phyloP scores from a whole-genome alignment of 2,888 invertebrate species.

The Phragmatobia fuliginosa region DNA sequence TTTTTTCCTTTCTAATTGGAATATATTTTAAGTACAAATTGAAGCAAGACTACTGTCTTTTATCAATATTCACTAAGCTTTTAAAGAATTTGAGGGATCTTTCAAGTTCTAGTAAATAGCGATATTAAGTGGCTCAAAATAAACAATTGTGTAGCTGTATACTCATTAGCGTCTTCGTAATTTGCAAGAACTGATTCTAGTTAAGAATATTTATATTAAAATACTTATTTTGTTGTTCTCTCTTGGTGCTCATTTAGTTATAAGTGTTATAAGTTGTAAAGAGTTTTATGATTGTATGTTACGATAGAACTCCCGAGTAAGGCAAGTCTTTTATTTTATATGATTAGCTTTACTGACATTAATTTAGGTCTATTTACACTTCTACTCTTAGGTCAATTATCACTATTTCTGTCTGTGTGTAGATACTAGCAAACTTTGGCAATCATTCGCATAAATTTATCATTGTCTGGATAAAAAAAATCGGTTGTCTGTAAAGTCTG shows the following conservation, averaged over 20 bases:
- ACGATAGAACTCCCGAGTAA: slow-evolving; percentile 19
- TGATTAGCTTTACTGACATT: not conserved
- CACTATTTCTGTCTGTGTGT: not conserved
- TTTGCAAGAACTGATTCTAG: slow-evolving; percentile 42
- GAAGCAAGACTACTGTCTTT: not conserved
- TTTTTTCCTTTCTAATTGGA: not conserved
- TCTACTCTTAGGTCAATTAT: too few relatives aligned
- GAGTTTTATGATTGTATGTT: slow-evolving; percentile 37
- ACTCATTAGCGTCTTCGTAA: slow-evolving; percentile 19
- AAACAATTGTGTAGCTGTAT: slow-evolving; percentile 3
- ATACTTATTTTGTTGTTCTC: slow-evolving; percentile 40
- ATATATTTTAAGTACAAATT: not conserved
- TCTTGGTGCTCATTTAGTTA: slow-evolving; percentile 67
- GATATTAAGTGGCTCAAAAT: not conserved
- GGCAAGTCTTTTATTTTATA: not conserved
- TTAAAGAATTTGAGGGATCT: not conserved
- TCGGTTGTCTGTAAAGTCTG: too few relatives aligned
- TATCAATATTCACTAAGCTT: not conserved
- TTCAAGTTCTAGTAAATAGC: slow-evolving; percentile 10
- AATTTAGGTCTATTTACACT: not conserved
- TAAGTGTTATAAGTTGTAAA: slow-evolving; percentile 51
- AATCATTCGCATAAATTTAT: not conserved
- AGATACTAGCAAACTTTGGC: not conserved
- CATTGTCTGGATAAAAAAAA: not conserved
- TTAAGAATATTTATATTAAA: slow-evolving; percentile 31